Evolutionary conservation across 2,888 invertebrate species (phyloP).

Genomic region (Dynastes tityus): DNA sequence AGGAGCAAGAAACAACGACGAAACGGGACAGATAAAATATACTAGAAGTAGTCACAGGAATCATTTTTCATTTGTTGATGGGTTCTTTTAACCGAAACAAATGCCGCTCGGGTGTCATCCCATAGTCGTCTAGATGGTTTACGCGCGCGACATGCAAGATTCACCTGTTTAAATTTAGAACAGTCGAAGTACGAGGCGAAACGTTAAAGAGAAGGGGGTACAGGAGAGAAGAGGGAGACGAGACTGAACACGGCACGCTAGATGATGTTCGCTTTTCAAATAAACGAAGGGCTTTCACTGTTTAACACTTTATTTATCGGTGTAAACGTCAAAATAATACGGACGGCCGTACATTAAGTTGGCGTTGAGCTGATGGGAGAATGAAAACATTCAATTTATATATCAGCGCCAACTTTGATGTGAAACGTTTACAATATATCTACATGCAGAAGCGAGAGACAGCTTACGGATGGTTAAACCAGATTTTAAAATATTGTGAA

Average conservation of each 20-base stretch:
- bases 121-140: conserved; percentile 56
- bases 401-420: conserved; percentile 44
- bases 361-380: conserved; percentile 40
- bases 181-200: neutral
- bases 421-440: conserved; percentile 27
- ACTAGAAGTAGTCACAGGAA: conserved; percentile 56
- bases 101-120: conserved; percentile 60
- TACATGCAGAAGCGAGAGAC: neutral
- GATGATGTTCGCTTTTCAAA: conserved; percentile 46
- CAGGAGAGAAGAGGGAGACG: neutral
- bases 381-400: conserved; percentile 47
- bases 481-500: conserved; percentile 28
- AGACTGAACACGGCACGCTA: conserved; percentile 23
- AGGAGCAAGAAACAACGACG: conserved; percentile 17
- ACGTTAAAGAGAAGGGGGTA: too few relatives aligned
- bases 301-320: conserved; percentile 53
- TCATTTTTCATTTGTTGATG: conserved; percentile 61
- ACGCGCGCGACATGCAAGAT: conserved; percentile 35
- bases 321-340: conserved; percentile 53
- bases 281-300: conserved; percentile 50
- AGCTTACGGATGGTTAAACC: too few relatives aligned
- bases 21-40: conserved; percentile 54
- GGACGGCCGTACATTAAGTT: conserved; percentile 40
- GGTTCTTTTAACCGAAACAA: conserved; percentile 59
- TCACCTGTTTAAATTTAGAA: conserved; percentile 55